Evolutionary conservation across 64 coral and sea anemone genomes (phyloP), one percentile per base, ranked within the genome.

Genomic region (Montipora efflorescens): DNA sequence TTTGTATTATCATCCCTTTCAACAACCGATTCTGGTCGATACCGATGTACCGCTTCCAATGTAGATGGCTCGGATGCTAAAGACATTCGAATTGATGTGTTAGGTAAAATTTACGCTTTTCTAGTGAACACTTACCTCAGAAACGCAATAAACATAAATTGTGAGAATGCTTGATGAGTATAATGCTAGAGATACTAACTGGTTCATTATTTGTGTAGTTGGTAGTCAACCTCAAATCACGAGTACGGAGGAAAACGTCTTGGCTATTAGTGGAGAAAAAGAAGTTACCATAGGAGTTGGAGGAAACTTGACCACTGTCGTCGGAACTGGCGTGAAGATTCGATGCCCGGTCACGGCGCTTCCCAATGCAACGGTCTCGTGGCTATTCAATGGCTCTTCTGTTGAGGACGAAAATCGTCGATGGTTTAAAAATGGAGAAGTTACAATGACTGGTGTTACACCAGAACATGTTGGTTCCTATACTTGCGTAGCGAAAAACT

Each of bases 401-500:
- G 61, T 53, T 52, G 43, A 67, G 66, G 72, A 89, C 69, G 67
- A 47, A 94, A 77, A 45, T 46, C 67, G 75, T 47, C 47, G 58
- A 48, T 83, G 55, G 5, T 22, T 58, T 4, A 61, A 77, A 59
- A 93, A 78, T 44, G 78, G 83, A 10, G 89, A 70, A 79, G 64
- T 94, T 25, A 82, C 51, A 11, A 70, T 88, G 46, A 77, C 78
- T 81, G 92, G 89, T 19, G 93, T 97, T 18, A 92, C 69, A 5
- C 16, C 91, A 28, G 61, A 77, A n/a, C 92, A 97, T 43, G 68
- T 44, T 57, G 95, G 95, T 8, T 84, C 66, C 47, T 97, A 97
- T 70, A 94, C 95, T 10, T 97, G 95, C 19, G 75, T 83, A 20
- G 95, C 95, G 18, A 94, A 91, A 19, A 97, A 97, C 57, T 50